phyloP scores from a whole-genome alignment of 2,888 invertebrate species.

The Calephelis perditalis region DNA sequence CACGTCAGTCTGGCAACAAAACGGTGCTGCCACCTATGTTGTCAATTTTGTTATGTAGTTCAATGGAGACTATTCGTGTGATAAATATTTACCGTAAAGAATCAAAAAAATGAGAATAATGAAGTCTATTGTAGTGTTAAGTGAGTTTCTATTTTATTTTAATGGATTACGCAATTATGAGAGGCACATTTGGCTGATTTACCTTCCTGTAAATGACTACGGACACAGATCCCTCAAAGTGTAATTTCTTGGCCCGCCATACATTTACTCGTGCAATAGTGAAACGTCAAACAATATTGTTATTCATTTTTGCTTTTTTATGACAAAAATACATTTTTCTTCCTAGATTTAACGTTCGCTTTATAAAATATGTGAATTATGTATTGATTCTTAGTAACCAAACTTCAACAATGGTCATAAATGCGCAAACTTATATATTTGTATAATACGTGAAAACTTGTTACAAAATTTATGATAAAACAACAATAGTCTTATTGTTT shows the following conservation, averaged over 20 bases:
- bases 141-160: constrained; percentile 41
- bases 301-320: constrained; percentile 44
- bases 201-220: constrained; percentile 35
- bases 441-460: constrained; percentile 41
- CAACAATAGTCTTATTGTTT: background rate
- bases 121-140: constrained; percentile 35
- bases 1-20: constrained; percentile 78
- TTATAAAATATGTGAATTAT: constrained; percentile 31
- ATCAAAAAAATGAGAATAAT: constrained; percentile 54
- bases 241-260: constrained; percentile 64
- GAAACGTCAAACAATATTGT: constrained; percentile 70
- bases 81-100: constrained; percentile 80
- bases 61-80: constrained; percentile 81
- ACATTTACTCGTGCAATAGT: constrained; percentile 65
- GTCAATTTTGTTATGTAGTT: constrained; percentile 82
- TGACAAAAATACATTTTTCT: constrained; percentile 30
- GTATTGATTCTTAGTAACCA: constrained; percentile 11
- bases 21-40: constrained; percentile 87
- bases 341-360: constrained; percentile 26
- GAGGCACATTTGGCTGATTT: constrained; percentile 21
- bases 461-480: constrained; percentile 14
- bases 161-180: constrained; percentile 21
- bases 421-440: constrained; percentile 44
- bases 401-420: constrained; percentile 25
- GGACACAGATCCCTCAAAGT: constrained; percentile 26